A percentile compares a stretch with the other conserved stretches of the same genome.
Conservation (phyloP, 2,797 vertebrate species). For the Alosa sapidissima region DNA sequence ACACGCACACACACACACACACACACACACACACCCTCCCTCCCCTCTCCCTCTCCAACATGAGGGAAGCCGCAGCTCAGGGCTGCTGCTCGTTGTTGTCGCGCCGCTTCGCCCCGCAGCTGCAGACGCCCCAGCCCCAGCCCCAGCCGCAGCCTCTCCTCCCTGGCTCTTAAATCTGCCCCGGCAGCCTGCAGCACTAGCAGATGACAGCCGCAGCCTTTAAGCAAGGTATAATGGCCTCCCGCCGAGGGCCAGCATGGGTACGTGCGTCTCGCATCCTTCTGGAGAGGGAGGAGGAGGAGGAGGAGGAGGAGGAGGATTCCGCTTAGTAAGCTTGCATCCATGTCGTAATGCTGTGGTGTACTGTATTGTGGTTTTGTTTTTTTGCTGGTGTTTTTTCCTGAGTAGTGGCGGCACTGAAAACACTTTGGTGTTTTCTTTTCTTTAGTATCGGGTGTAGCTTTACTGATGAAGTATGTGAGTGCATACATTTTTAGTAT, state of each 20-base stretch:
- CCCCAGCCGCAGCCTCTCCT: slow-evolving; percentile 39
- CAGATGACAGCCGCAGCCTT: slow-evolving; percentile 52
- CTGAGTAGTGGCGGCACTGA: background rate
- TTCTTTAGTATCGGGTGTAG: background rate
- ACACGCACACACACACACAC: background rate
- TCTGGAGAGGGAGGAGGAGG: slow-evolving; percentile 17
- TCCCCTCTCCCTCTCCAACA: slow-evolving; percentile 17
- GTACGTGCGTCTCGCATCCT: slow-evolving; percentile 38
- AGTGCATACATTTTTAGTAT: background rate
- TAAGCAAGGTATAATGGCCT: slow-evolving; percentile 51
- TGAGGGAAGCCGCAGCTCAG: slow-evolving; percentile 22
- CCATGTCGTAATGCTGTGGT: background rate
- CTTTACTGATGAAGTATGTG: background rate
- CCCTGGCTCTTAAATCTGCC: slow-evolving; percentile 52
- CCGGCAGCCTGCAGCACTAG: slow-evolving; percentile 36
- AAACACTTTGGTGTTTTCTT: background rate
- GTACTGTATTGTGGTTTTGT: background rate
- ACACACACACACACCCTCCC: background rate
- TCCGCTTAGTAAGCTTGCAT: slow-evolving; percentile 7
- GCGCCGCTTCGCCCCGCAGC: background rate
- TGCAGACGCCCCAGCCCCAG: slow-evolving; percentile 26
- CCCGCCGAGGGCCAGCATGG: slow-evolving; percentile 45
- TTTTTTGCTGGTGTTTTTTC: background rate
- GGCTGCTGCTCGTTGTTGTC: slow-evolving; percentile 18
- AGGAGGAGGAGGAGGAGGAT: slow-evolving; percentile 23